Evolutionary conservation across 1,140 invertebrate genomes (phyloP), one percentile per base, ranked within the genome.

Genomic region (Bombus difficillimus): DNA sequence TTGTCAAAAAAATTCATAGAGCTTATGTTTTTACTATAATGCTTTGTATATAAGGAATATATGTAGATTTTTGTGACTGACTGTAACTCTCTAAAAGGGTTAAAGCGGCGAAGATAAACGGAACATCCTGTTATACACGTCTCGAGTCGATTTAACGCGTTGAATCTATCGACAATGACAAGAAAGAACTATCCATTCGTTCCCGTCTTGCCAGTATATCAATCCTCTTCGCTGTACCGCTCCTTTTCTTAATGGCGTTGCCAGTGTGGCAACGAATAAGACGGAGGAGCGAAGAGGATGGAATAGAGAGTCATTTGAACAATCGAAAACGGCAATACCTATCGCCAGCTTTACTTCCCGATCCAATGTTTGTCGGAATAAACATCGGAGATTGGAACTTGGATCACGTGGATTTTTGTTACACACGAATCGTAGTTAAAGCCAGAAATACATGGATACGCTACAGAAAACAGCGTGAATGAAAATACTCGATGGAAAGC

Each of bases 321-420:
- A 80, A 80, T 85, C 64, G 77, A 57, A 73, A 85, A 80, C 68
- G 68, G 37, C n/a, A 64, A 85, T 80, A 79, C 13, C n/a, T 12
- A 43, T 59, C n/a, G 77, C 25, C 5, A 25, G 28, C 37, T 28
- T 18, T n/a, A 22, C 47, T 71, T 69, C 3, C 53, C 25, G 28
- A 41, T 64, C 10, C 68, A 34, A 8, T 66, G 39, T 80, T 72
- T 64, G 34, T 47, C 15, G 81, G 86, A 88, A 91, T 91, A 92
- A 91, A 91, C 89, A 92, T 91, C 85, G 87, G 86, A 83, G 86
- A 91, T 92, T 91, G 90, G 83, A 91, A 91, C 86, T 53, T 85
- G 80, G 81, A 87, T 89, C 89, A 85, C 85, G 77, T 53, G 85
- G 85, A 86, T 90, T 82, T 81, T 34, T 81, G 76, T 81, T 79